Evolutionary conservation across 2,797 vertebrate species (phyloP).

Genomic region (Karalla daura): DNA sequence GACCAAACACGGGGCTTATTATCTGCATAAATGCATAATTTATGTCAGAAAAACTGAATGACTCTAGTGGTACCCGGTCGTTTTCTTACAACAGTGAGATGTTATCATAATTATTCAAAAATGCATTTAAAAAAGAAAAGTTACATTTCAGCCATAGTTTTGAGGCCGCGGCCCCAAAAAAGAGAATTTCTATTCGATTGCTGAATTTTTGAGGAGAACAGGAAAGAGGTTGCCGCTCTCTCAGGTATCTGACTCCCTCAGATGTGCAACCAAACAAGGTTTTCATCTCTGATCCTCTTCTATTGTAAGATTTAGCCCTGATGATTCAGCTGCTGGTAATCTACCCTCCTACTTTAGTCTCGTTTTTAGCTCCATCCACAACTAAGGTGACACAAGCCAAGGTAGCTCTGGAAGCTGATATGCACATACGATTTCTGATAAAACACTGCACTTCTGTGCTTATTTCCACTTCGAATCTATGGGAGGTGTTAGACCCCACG

Average conservation of each 20-base stretch:
- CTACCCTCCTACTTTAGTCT: slow-evolving; percentile 51
- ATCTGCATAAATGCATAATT: neutral
- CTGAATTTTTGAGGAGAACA: slow-evolving; percentile 1
- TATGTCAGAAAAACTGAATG: neutral
- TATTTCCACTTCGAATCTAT: neutral
- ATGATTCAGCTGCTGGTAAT: slow-evolving; percentile 53
- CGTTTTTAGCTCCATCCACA: slow-evolving; percentile 56
- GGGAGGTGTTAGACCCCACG: neutral
- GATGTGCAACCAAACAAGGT: neutral
- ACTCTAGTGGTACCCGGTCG: neutral
- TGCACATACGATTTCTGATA: neutral
- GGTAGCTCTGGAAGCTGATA: slow-evolving; percentile 17
- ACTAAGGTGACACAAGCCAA: slow-evolving; percentile 28
- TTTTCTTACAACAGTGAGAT: neutral
- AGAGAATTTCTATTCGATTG: neutral
- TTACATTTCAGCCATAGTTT: slow-evolving; percentile 9
- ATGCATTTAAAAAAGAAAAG: neutral
- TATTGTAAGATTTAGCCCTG: slow-evolving; percentile 33
- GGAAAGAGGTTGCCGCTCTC: neutral
- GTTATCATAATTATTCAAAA: neutral
- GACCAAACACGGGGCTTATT: slow-evolving; percentile 1
- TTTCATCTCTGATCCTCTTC: slow-evolving; percentile 21
- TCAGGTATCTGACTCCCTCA: slow-evolving; percentile 4
- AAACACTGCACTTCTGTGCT: neutral
- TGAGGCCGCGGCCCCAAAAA: neutral